Evolutionary conservation across 2,113 vertebrate genomes (phyloP), one percentile per base, ranked within the genome.

Genomic region (Canis aureus): DNA sequence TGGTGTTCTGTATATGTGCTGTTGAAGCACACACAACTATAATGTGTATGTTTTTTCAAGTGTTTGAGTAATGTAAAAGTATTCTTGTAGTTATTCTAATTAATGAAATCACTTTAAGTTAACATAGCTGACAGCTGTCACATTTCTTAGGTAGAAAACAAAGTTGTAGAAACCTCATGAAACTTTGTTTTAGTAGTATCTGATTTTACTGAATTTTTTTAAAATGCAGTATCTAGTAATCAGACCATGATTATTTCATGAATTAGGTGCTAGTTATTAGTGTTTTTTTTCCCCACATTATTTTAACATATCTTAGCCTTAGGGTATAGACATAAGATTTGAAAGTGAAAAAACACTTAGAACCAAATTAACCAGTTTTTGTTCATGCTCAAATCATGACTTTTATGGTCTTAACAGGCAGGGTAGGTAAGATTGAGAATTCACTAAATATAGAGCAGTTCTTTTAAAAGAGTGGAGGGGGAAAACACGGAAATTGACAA

Each of bases 71-170:
- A 76, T 66, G 43, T 92, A 53, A 22, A 95, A 89, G 62, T 91
- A 35, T 96, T 90, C 53, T 86, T 96, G 32, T 89, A 91, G 25
- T 82, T 96, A 60, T 74, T 76, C 32, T 94, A 60, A 94, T 32
- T 97, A 15, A 90, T 67, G 90, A 86, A 90, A 43, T 95, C 27
- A 95, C 51, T 92, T 6, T 83, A 93, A 91, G 27, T 74, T 91
- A 88, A 60, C 11, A 69, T 84, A 53, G 11, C 38, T 74, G 53
- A 67, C 17, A 83, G 71, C 43, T 62, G 11, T 91, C 51, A 87
- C 11, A 29, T 89, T 94, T 92, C 29, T 85, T 82, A 93, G 15
- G 11, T 79, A 76, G 81, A 95, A 94, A 85, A 85, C 80, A 16
- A 73, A 93, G 17, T 93, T 96, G 57, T 32, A 91, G 43, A 88